Base-by-base conservation (phyloP, 30 jellyfish, hydroid and myxozoan genomes). In the Catostylus mosaicus region DNA sequence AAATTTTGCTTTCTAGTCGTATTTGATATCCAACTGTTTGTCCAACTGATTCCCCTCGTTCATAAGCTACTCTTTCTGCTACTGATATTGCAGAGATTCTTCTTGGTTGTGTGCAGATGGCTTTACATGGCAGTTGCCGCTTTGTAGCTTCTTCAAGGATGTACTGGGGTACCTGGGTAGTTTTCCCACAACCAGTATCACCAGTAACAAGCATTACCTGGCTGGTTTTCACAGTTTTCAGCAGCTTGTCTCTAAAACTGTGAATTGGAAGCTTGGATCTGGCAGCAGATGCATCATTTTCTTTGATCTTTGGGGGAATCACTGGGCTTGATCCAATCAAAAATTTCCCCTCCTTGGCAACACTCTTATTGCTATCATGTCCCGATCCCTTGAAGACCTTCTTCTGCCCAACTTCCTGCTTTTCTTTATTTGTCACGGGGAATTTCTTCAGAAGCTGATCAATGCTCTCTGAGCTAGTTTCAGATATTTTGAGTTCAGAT, bases 151-250 rank as follows among this genome's bases (percentile, higher is more conserved):
- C 90, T 36, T 89, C 97, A 22, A 89, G 57, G 16, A 89, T 73
- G 45, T 60, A 89, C 71, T 89, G 90, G n/a, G 88, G 91, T 23
- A 89, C 97, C 71, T 89, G 97, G 2, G 97, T 88, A 12, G 97
- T 88, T 70, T 88, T 88, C 30, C 97, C 97, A 62, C 92, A 88
- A 18, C 97, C 97, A 22, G 97, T 88, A 30, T 88, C 97, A 14
- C 97, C 97, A 12, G 89, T 77, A 0, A 88, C 78, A 19, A 88
- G 67, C 0, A 67, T 66, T 18, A 88, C 97, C 72, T 88, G 97
- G 56, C 80, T 88, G 61, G 75, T 47, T 23, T 74, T 78, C 9
- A 88, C 43, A 46, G 71, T 45, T 31, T 88, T 75, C 38, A 88
- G 67, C 64, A 88, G 29, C 46, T 79, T 85, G 27, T 79, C 92